phyloP scores from a whole-genome alignment of 2,113 vertebrate genomes.

The Todiramphus saurophagus region DNA sequence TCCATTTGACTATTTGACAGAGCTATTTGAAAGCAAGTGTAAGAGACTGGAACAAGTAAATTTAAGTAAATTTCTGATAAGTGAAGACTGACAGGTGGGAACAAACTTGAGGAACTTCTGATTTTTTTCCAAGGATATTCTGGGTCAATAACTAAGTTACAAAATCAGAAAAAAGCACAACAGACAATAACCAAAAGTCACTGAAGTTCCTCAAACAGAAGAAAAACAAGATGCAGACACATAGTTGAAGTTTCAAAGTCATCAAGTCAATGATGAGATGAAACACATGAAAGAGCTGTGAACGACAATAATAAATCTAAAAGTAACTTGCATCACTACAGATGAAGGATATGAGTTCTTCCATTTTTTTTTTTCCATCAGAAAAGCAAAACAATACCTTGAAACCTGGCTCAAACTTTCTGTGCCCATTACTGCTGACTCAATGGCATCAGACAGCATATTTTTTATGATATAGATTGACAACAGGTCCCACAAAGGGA shows the following conservation, averaged over 20 bases:
- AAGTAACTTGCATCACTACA: neutral
- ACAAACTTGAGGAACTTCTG: neutral
- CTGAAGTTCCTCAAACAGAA: neutral
- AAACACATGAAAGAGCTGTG: neutral
- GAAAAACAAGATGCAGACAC: neutral
- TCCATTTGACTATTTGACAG: neutral
- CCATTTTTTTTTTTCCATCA: neutral
- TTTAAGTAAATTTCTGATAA: neutral
- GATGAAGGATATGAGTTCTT: neutral
- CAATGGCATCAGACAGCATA: neutral
- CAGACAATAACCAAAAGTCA: neutral
- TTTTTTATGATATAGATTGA: too few relatives aligned
- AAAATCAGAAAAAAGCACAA: neutral
- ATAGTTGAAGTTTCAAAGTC: neutral
- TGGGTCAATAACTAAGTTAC: neutral
- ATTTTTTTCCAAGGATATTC: neutral
- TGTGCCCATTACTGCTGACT: neutral
- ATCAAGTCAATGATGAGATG: neutral
- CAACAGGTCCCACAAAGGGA: neutral
- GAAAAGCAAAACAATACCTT: neutral
- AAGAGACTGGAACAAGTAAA: neutral
- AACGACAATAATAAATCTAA: neutral
- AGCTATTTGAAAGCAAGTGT: neutral
- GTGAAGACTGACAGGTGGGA: neutral
- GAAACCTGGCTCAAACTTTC: neutral